Conservation (phyloP, 2,797 vertebrate genomes). For the Tachyglossus aculeatus region DNA sequence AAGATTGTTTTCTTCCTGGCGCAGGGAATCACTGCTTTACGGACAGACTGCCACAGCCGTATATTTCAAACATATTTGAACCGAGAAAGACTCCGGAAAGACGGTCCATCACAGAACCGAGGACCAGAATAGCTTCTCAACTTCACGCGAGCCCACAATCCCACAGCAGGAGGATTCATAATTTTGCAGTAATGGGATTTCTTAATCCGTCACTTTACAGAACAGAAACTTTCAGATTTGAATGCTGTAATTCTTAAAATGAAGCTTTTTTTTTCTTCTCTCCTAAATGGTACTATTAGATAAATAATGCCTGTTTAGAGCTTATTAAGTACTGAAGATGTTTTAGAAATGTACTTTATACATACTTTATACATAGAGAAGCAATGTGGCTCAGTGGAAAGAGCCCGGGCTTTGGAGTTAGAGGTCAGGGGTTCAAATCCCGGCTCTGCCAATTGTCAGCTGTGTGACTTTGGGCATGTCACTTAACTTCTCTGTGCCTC, state of each 20-base stretch:
- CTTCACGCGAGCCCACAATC: constrained; percentile 46
- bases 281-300: constrained; percentile 58
- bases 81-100: constrained; percentile 8
- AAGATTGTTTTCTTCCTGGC: constrained; percentile 43
- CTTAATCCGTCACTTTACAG: constrained; percentile 51
- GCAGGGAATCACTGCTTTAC: constrained; percentile 29
- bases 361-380: no score
- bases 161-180: constrained; percentile 52
- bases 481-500: no score
- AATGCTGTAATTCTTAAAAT: constrained; percentile 37
- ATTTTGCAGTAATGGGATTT: constrained; percentile 42
- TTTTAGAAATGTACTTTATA: constrained; percentile 50
- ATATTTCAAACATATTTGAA: constrained; percentile 44
- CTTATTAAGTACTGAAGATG: constrained; percentile 34
- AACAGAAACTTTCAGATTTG: constrained; percentile 41
- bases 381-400: no score
- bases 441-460: no score
- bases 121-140: constrained; percentile 30
- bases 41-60: constrained; percentile 26
- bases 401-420: no score
- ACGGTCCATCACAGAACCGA: constrained; percentile 35
- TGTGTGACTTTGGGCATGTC: no score
- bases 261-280: constrained; percentile 49
- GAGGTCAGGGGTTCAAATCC: no score
- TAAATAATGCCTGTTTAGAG: constrained; percentile 51